These are phyloP conservation scores for Grammomys surdaster DNA, from an alignment of 2,113 vertebrate genomes.

Conservation along the genomic window DNA sequence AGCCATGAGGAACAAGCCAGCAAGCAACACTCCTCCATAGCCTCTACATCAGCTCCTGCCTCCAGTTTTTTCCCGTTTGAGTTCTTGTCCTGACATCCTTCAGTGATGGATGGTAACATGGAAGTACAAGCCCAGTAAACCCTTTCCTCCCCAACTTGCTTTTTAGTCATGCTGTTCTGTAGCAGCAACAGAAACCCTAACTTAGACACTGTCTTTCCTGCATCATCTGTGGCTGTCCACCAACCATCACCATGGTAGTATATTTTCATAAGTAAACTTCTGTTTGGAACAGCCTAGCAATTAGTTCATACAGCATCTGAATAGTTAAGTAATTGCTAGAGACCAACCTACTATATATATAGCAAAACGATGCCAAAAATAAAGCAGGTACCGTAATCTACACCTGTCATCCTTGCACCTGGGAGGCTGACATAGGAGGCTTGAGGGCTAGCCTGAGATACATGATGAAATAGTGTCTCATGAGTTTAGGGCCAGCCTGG, in stretches of 20 bases:
- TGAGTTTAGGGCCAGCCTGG: background rate
- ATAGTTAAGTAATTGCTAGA: constrained; percentile 1
- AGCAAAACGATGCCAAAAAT: constrained; percentile 5
- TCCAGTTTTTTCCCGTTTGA: background rate
- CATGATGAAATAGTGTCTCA: background rate
- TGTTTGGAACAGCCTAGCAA: constrained; percentile 26
- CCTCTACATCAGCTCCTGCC: background rate
- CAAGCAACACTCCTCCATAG: background rate
- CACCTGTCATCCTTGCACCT: background rate
- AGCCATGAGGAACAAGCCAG: too few relatives aligned
- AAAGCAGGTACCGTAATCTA: background rate
- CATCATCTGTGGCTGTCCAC: constrained; percentile 1
- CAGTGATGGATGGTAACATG: background rate
- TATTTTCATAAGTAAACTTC: background rate
- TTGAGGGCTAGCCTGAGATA: background rate
- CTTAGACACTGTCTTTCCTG: background rate
- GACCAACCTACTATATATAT: background rate
- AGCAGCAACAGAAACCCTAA: background rate
- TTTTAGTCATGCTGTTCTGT: background rate
- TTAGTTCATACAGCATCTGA: background rate
- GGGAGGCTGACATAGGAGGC: background rate
- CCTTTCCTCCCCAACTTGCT: background rate
- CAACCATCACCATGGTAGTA: background rate
- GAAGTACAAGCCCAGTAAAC: background rate
- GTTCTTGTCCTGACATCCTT: background rate